Evolutionary conservation across 2,113 vertebrate species (phyloP).

Genomic region (Carassius carassius): DNA sequence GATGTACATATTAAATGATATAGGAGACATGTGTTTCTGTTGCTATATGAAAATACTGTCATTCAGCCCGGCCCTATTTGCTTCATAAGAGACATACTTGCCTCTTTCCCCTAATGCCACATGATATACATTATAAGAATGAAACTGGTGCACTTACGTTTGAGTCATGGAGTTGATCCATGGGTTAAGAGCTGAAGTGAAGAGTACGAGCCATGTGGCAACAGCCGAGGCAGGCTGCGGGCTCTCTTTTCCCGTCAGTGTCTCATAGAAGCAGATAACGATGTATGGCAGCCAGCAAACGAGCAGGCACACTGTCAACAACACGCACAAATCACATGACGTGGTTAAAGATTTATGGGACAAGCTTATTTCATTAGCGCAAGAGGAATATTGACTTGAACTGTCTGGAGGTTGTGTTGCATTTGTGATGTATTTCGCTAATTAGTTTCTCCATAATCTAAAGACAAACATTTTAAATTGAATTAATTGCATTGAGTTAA

Average conservation of each 20-base stretch:
- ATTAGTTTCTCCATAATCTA: background rate
- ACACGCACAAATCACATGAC: conserved; percentile 31
- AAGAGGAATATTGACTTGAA: background rate
- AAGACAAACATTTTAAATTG: too few relatives aligned
- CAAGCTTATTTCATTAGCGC: conserved; percentile 3
- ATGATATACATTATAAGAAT: background rate
- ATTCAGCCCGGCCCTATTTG: background rate
- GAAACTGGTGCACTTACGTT: conserved; percentile 57
- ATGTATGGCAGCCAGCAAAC: conserved; percentile 78
- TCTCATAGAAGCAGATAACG: conserved; percentile 73
- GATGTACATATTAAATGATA: background rate
- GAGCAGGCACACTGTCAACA: conserved; percentile 68
- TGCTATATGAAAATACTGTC: background rate
- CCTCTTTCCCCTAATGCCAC: background rate
- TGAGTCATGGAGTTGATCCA: conserved; percentile 77
- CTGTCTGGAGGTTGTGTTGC: background rate
- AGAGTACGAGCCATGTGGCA: conserved; percentile 72
- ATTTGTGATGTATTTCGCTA: conserved; percentile 16
- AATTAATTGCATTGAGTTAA: background rate
- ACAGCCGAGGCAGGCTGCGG: conserved; percentile 56
- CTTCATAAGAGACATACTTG: background rate
- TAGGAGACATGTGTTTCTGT: background rate
- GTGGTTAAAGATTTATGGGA: conserved; percentile 19
- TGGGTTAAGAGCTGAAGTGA: conserved; percentile 75
- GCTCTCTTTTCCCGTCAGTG: conserved; percentile 59